These are phyloP conservation scores for Dunckerocampus dactyliophorus DNA, from an alignment of 2,113 vertebrate genomes.

Conservation along the genomic window DNA sequence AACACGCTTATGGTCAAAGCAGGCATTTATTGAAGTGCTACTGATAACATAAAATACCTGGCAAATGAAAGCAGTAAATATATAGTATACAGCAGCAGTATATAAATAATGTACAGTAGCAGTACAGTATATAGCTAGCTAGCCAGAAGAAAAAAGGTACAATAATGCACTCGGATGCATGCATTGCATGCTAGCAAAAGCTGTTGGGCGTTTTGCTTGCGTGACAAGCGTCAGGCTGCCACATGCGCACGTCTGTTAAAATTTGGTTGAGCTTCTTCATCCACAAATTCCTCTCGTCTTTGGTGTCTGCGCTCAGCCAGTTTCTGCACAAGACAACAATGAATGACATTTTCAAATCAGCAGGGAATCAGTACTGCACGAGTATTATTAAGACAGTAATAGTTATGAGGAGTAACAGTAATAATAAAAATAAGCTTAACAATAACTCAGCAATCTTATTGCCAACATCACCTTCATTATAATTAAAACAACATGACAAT, in stretches of 20 bases:
- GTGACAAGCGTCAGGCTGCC: conserved; percentile 91
- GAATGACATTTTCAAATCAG: neutral
- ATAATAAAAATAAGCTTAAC: too few species aligned
- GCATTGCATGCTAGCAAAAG: too few species aligned
- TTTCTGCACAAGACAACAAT: conserved; percentile 72
- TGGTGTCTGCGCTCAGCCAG: conserved; percentile 97
- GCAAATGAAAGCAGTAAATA: neutral
- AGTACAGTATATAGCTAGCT: too few species aligned
- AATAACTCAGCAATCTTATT: too few species aligned
- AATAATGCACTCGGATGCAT: neutral
- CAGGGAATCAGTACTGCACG: neutral
- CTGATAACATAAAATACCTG: conserved; percentile 18
- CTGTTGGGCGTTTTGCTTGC: conserved; percentile 44
- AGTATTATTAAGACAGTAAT: too few species aligned
- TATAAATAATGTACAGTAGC: too few species aligned
- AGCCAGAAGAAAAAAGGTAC: too few species aligned
- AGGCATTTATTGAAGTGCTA: conserved; percentile 48
- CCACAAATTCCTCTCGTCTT: conserved; percentile 94
- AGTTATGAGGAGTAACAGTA: too few species aligned
- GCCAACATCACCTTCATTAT: too few species aligned
- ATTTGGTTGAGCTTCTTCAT: conserved; percentile 96
- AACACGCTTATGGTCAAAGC: conserved; percentile 17
- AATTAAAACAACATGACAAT: too few species aligned
- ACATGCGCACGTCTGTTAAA: conserved; percentile 89
- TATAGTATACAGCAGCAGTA: too few species aligned